Percentiles rank a stretch among this genome's conserved stretches.
phyloP scores from a whole-genome alignment of 2,888 invertebrate genomes.

The Troides aeacus region DNA sequence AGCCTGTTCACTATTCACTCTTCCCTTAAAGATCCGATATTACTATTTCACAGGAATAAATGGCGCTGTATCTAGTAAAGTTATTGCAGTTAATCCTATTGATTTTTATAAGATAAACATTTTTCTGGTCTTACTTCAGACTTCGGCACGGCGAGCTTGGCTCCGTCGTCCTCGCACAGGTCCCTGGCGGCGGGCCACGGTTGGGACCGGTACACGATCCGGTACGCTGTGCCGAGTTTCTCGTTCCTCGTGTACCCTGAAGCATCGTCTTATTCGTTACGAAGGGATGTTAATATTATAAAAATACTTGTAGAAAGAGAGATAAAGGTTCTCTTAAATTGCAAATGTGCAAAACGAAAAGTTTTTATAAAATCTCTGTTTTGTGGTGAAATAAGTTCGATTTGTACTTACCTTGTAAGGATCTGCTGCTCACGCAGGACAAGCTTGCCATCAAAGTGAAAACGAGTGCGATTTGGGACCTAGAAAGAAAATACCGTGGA shows the following conservation, averaged over 20 bases:
- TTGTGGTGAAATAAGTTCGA: background rate
- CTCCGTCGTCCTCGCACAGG: conserved; percentile 44
- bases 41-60: no score
- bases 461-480: conserved; percentile 4
- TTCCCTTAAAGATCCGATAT: no score
- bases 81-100: no score
- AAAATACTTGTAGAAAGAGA: no score
- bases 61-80: no score
- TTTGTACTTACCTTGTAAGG: conserved; percentile 13
- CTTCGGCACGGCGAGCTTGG: conserved; percentile 59
- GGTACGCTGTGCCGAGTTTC: conserved; percentile 45
- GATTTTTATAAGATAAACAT: no score
- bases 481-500: background rate
- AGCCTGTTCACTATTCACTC: no score
- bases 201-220: conserved; percentile 49
- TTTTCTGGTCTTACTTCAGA: conserved; percentile 43
- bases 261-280: conserved; percentile 8
- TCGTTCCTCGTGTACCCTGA: conserved; percentile 49
- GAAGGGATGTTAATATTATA: no score
- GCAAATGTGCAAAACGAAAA: no score
- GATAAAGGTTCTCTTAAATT: no score
- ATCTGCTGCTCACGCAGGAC: conserved; percentile 4
- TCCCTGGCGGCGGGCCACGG: conserved; percentile 50
- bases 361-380: no score
- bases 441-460: background rate